A percentile compares a stretch with the other conserved stretches of the same genome.
Conservation (phyloP, 1,140 invertebrate species). For the Zaprionus camerounensis region DNA sequence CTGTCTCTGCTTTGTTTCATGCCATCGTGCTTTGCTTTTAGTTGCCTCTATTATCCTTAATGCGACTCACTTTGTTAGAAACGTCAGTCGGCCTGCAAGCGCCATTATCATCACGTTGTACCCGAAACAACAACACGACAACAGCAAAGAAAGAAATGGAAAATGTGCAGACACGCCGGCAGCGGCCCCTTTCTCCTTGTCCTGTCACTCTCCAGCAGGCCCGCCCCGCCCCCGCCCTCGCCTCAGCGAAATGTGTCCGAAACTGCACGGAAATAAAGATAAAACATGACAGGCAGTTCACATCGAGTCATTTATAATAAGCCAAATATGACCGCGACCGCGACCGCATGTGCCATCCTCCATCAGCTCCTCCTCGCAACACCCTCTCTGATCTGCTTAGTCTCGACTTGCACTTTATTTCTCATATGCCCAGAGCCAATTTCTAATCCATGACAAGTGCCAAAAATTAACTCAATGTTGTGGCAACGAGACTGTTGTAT, state of each 20-base stretch:
- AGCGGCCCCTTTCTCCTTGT: slow-evolving; percentile 15
- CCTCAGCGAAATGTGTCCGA: slow-evolving; percentile 41
- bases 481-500: not conserved
- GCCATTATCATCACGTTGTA: slow-evolving; percentile 75
- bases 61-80: slow-evolving; percentile 82
- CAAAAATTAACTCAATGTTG: not conserved
- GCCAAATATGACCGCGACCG: slow-evolving; percentile 73
- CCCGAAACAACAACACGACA: slow-evolving; percentile 12
- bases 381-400: not conserved
- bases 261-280: slow-evolving; percentile 80
- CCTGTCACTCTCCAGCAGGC: slow-evolving; percentile 1
- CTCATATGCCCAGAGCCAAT: not conserved
- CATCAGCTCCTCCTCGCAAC: not conserved
- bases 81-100: slow-evolving; percentile 81
- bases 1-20: slow-evolving; percentile 75
- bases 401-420: not conserved
- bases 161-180: slow-evolving; percentile 76
- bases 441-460: not conserved
- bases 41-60: slow-evolving; percentile 82
- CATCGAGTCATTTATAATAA: slow-evolving; percentile 80
- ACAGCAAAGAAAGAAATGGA: slow-evolving; percentile 51
- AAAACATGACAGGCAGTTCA: slow-evolving; percentile 82
- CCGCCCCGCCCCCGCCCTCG: slow-evolving; percentile 1
- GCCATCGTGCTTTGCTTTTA: slow-evolving; percentile 72
- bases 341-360: slow-evolving; percentile 56